Base-by-base conservation (phyloP, 2,888 invertebrate species). In the Luffia ferchaultella region DNA sequence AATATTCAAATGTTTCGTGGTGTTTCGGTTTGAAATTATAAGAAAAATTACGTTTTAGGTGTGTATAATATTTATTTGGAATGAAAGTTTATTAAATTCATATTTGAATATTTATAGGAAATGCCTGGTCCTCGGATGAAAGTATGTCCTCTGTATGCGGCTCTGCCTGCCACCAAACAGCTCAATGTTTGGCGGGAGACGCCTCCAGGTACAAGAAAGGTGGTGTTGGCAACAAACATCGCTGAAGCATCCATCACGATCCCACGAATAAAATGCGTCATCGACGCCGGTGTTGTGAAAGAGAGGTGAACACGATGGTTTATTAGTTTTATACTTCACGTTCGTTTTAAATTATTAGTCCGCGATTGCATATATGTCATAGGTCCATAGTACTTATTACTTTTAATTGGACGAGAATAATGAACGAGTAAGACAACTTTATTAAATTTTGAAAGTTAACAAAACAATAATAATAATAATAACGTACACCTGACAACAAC, bases 201-300 rank as follows among this genome's bases (percentile, higher is more conserved):
- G 1, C 89, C 92, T 1, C 75, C 86, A 2, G 91, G 91, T 52
- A 89, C 89, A 16, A 86, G 98, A 50, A 99, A 98, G 83, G 90
- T 98, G 18, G 91, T 99, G 20, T 85, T 99, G 47, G 92, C 97
- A 3, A 99, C 99, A 20, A 99, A 99, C 72, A 95, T 99, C 56
- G 98, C 99, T 0, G 99, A 99, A 82, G 96, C 98, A 0, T 98
- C 98, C 1, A 89, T 99, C 20, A 99, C 98, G 0, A 98, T 99
- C 60, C 92, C 92, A 51, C 93, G 95, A 49, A 93, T 98, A 58
- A 92, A 92, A 62, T 93, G 90, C 77, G 95, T 98, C 9, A 90
- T 98, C 52, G 98, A 98, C 67, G 89, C 93, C 51, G 97, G 98
- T 0, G 91, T 92, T 71, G 96, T 97, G 0, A 98, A 98, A 82